phyloP scores from a whole-genome alignment of 2,797 vertebrate species.

The Onychomys torridus region DNA sequence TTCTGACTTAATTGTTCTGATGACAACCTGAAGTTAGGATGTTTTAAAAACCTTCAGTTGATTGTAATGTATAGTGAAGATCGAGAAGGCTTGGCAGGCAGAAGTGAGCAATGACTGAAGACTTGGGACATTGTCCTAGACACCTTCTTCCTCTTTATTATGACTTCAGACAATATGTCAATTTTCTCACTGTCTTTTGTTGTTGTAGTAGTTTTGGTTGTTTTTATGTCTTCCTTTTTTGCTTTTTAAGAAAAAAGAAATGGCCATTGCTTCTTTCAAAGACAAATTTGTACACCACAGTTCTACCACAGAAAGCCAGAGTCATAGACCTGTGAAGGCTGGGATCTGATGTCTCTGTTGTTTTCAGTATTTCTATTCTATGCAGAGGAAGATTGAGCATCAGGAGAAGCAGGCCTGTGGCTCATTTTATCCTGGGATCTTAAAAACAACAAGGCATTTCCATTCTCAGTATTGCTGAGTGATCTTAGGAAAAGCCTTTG shows the following conservation, averaged over 20 bases:
- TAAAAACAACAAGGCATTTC: neutral
- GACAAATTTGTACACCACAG: neutral
- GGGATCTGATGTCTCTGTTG: neutral
- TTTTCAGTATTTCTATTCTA: neutral
- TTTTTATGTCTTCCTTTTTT: neutral
- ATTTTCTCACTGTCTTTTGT: neutral
- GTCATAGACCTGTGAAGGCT: neutral
- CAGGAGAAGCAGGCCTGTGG: neutral
- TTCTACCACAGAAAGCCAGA: neutral
- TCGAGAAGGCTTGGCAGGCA: neutral
- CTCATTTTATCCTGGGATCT: neutral
- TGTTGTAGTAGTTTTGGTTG: neutral
- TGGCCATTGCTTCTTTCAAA: neutral
- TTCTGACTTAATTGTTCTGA: neutral
- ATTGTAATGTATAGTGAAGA: neutral
- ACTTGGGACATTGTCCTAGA: no score
- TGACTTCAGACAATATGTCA: neutral
- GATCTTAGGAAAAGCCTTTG: neutral
- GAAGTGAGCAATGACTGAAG: neutral
- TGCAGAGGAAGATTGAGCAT: no score
- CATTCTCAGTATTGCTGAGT: neutral
- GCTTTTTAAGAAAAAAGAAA: neutral
- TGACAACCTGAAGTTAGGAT: neutral
- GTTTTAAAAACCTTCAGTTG: neutral
- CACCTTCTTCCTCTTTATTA: no score